Conservation (phyloP, 2,113 vertebrate species). For the Strigops habroptila region DNA sequence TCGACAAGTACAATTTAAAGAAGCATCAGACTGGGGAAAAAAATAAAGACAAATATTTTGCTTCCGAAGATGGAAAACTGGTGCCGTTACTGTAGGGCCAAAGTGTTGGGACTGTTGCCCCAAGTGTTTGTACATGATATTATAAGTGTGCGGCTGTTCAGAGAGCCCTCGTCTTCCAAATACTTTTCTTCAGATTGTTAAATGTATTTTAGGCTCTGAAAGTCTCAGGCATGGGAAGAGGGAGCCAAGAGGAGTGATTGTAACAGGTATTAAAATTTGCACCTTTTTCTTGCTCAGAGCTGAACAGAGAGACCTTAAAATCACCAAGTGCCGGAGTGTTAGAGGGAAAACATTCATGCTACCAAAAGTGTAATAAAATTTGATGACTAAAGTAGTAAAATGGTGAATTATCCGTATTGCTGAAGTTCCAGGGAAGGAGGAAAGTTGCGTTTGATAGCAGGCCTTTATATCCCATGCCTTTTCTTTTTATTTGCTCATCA, state of each 20-base stretch:
- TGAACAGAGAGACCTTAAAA: constrained; percentile 15
- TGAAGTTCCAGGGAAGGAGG: not conserved
- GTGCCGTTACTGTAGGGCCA: not conserved
- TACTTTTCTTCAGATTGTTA: not conserved
- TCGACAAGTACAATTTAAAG: not conserved
- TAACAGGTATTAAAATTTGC: constrained; percentile 30
- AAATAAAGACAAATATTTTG: not conserved
- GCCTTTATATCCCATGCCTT: not conserved
- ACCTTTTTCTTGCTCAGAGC: not conserved
- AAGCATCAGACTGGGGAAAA: not conserved
- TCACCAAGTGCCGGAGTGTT: not conserved
- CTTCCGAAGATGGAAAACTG: not conserved
- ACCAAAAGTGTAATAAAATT: constrained; percentile 26
- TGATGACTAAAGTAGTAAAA: constrained; percentile 22
- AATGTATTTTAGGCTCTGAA: not conserved
- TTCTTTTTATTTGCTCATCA: constrained; percentile 12
- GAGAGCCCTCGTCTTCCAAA: not conserved
- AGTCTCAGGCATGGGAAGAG: not conserved
- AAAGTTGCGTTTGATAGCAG: not conserved
- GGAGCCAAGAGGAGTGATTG: not conserved
- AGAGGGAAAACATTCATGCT: not conserved
- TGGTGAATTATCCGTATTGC: not conserved
- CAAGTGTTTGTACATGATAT: not conserved
- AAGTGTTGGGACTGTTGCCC: not conserved
- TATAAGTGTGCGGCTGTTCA: not conserved